Evolutionary conservation across 2,888 invertebrate species (phyloP), one percentile per base, ranked within the genome.

Genomic region (Orthosia cruda): DNA sequence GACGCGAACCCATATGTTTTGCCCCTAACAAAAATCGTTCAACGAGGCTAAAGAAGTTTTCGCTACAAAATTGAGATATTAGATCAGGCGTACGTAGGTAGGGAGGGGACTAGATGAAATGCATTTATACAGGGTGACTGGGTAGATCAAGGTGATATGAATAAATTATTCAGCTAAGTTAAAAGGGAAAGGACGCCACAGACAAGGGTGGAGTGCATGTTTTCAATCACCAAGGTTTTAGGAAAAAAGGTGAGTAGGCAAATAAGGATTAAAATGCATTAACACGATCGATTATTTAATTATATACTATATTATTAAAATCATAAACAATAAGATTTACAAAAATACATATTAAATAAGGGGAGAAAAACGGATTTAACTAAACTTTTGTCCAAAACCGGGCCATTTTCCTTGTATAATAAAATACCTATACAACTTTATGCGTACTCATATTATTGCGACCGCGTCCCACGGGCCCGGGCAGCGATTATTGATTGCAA

Each of bases 401-500:
- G 32, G 62, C 1, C 5, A 32, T 18, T 55, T 40, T 15, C n/a
- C n/a, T 67, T 65, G 65, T 69, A 20, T 13, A 78, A 52, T 26
- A 55, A 40, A 71, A 55, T 50, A 65, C 15, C 23, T 55, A 55
- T 23, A 55, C 23, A 59, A 59, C 20, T 49, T n/a, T 32, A 62
- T 26, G n/a, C 58, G 47, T 58, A 55, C 49, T 20, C 47, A 15
- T 49, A 80, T 47, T 58, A 80, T 80, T 59, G 55, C 66, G 66
- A 47, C 49, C 57, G 70, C 71, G 69, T 76, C 58, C 20, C 9
- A 45, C 58, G 40, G 63, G 76, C 50, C 32, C 63, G 20, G 1
- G 40, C 76, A 71, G 58, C 73, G 76, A 78, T 87, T 79, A 79
- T 71, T 66, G 79, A 74, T 88, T 87, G 84, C 88, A 76, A 81